Evolutionary conservation across 2,113 vertebrate genomes (phyloP).

Genomic region (Eupsittula cactorum): DNA sequence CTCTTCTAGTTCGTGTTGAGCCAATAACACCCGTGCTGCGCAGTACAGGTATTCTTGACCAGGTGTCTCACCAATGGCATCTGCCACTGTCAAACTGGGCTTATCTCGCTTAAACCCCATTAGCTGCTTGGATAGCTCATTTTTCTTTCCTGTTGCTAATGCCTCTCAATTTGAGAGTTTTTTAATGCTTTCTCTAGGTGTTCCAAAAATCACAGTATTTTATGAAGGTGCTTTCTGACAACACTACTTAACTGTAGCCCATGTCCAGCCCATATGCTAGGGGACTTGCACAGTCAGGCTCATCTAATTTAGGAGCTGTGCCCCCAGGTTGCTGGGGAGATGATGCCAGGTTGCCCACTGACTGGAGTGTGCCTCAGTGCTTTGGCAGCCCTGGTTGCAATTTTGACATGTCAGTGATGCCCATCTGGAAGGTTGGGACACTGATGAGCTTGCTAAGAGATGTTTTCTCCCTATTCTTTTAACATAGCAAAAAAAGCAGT

Average conservation of each 20-base stretch:
- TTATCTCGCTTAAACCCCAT: constrained; percentile 23
- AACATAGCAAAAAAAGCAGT: neutral
- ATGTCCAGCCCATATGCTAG: neutral
- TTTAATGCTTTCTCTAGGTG: neutral
- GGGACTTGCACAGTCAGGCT: rapidly evolving
- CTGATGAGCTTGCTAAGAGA: neutral
- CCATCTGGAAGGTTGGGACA: too few relatives aligned
- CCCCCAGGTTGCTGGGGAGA: neutral
- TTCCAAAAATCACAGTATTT: neutral
- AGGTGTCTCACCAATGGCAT: constrained; percentile 11
- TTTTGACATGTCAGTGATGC: neutral
- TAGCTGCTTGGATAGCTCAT: neutral
- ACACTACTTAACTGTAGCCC: neutral
- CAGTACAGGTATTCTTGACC: neutral
- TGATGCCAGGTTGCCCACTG: rapidly evolving
- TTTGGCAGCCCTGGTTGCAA: neutral
- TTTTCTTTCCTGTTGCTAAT: neutral
- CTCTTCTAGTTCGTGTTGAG: rapidly evolving
- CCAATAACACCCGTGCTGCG: neutral
- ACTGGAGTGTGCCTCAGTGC: neutral
- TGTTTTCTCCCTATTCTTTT: neutral
- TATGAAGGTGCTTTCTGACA: neutral
- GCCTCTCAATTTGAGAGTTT: neutral
- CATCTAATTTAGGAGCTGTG: neutral
- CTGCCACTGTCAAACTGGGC: neutral